Conservation (phyloP, 2,888 invertebrate species). For the Drosophila longiperda region DNA sequence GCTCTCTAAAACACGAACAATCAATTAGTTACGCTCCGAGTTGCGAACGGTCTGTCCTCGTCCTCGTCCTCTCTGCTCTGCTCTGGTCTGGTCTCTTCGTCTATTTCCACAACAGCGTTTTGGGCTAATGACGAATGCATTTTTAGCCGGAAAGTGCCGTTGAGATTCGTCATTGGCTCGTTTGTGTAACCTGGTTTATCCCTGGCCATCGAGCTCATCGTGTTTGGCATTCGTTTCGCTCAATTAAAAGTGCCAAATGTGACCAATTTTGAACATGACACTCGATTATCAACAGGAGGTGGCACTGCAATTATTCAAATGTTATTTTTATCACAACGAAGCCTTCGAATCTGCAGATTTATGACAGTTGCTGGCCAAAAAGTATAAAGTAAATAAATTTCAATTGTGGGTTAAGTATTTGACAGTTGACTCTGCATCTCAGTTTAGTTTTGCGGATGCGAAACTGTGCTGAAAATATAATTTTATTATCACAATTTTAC, state of each 20-base stretch:
- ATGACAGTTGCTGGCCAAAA: conserved; percentile 45
- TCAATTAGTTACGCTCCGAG: conserved; percentile 79
- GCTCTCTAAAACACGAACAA: conserved; percentile 66
- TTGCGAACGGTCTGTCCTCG: neutral
- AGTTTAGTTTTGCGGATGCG: conserved; percentile 13
- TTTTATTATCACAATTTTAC: neutral
- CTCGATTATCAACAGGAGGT: conserved; percentile 45
- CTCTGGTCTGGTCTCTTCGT: neutral
- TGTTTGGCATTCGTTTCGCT: conserved; percentile 68
- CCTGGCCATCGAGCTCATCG: conserved; percentile 25
- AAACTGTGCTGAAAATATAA: conserved; percentile 19
- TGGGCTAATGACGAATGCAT: conserved; percentile 71
- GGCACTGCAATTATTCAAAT: conserved; percentile 51
- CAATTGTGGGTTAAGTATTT: conserved; percentile 59
- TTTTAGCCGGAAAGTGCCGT: conserved; percentile 45
- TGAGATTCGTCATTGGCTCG: conserved; percentile 65
- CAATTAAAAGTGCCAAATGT: conserved; percentile 72
- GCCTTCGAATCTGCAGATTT: conserved; percentile 55
- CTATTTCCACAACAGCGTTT: conserved; percentile 43
- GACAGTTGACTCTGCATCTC: conserved; percentile 53
- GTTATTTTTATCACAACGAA: conserved; percentile 57
- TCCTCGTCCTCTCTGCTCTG: neutral
- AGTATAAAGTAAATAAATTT: conserved; percentile 71
- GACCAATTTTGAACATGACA: conserved; percentile 60
- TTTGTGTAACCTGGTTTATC: conserved; percentile 43